Base-by-base conservation (phyloP, 2,888 invertebrate genomes). In the Endotricha flammealis region DNA sequence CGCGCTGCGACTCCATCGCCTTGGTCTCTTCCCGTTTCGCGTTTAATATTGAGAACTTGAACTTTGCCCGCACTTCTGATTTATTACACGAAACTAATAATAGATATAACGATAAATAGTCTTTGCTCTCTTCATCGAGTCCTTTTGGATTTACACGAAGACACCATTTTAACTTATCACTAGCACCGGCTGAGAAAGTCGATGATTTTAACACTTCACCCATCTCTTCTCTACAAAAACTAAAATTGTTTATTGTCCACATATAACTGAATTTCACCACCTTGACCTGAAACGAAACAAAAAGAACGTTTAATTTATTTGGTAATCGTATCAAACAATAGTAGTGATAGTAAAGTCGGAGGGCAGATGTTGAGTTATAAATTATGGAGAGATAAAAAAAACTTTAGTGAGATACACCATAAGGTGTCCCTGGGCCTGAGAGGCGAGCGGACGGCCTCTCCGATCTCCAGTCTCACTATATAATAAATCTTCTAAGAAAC, bases 181-280 rank as follows among this genome's bases (percentile, higher is more conserved):
- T 99, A 85, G 97, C 96, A 83, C 99, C 98, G 53, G 99, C 99
- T 55, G 98, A 99, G 89, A 99, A 99, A 63, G 99, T 98, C 67
- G 99, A 99, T 79, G 98, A 98, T 90, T 99, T 99, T 76, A 99
- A 91, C 61, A 99, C 99, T 90, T 99, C 99, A 64, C 99, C 99
- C 99, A 99, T 99, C 89, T 99, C 99, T 89, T 99, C 99, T 63
- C 99, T 95, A 90, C 99, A 99, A 89, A 99, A 99, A 90, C 98
- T 98, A 90, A 99, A 99, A 92, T 99, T 99, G 90, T 99, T 99
- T 90, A 99, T 99, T 80, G 99, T 99, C 99, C 99, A 99, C 97
- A 99, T 99, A 88, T 99, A 99, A 88, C 98, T 98, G 92, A 99
- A 99, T 90, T 99, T 99, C 64, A 99, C 97, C 87, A 99, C 99